Evolutionary conservation across 2,797 vertebrate genomes (phyloP).

Genomic region (Threskiornis aethiopicus): DNA sequence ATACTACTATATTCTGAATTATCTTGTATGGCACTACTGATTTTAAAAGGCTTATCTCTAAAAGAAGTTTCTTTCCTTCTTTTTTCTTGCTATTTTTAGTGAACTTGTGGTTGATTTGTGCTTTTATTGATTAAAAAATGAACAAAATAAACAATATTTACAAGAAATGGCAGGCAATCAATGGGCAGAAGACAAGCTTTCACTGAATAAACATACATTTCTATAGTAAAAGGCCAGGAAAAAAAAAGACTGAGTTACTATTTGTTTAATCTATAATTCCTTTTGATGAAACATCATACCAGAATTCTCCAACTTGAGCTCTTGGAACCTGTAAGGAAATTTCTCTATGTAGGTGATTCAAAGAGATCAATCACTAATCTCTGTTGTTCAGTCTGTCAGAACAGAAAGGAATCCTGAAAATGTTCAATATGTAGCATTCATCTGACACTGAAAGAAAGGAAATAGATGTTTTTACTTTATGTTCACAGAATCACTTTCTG

Average conservation of each 20-base stretch:
- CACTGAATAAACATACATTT: not conserved
- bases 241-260: not conserved
- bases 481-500: not conserved
- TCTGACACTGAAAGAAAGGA: not conserved
- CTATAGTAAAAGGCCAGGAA: not conserved
- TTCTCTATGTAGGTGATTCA: not conserved
- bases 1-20: not conserved
- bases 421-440: not conserved
- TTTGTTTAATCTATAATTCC: conserved; percentile 16
- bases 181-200: not conserved
- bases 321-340: not conserved
- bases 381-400: not conserved
- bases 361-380: not conserved
- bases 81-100: not conserved
- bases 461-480: not conserved
- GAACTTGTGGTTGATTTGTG: not conserved
- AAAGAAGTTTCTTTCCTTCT: not conserved
- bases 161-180: not conserved
- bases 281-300: not conserved
- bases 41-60: not conserved
- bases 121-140: not conserved
- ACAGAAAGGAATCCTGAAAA: not conserved
- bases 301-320: not conserved
- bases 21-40: not conserved
- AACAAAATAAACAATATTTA: not conserved